Base-by-base conservation (phyloP, 2,113 vertebrate genomes). In the Saiga tatarica region DNA sequence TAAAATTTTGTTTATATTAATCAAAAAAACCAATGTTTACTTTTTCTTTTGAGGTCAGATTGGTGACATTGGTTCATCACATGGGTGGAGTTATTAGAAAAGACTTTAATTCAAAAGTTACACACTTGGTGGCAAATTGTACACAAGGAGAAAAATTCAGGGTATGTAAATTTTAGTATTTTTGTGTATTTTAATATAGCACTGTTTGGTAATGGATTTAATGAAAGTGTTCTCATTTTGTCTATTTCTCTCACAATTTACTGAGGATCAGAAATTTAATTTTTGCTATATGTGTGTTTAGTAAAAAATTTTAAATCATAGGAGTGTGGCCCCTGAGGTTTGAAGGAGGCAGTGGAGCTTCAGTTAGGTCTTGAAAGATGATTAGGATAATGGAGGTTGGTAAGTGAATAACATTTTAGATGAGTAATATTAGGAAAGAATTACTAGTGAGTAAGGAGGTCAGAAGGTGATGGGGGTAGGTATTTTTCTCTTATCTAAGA, bases 91-190 rank as follows among this genome's bases (percentile, higher is more conserved):
- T 99, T 97, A 99, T 99, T 98, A 99, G 99, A 62, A 99, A 99
- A 97, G 99, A 99, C 96, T 99, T 99, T 62, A 99, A 99, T 97
- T 99, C 99, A 50, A 99, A 99, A 99, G 99, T 99, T 92, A 99
- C 99, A 81, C 99, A 99, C 98, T 99, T 99, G 94, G 99, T 99
- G 71, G 99, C 99, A 36, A 99, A 99, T 98, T 99, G 99, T 76
- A 99, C 99, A 30, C 99, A 99, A 74, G 99, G 99, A 97, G 99
- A 99, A 98, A 99, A 99, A 98, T 99, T 99, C 98, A 99, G 99
- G 99, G 99, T 99, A 97, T 90, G 99, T 99, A 97, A 97, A 93
- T 57, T 86, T 98, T 30, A 83, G 3, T 36, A 17, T 89, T 95
- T 94, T 84, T 94, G 13, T 89, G 2, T 96, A 84, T 97, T 96